Base-by-base conservation (phyloP, 2,888 invertebrate genomes). In the Drosophila meridionalis region DNA sequence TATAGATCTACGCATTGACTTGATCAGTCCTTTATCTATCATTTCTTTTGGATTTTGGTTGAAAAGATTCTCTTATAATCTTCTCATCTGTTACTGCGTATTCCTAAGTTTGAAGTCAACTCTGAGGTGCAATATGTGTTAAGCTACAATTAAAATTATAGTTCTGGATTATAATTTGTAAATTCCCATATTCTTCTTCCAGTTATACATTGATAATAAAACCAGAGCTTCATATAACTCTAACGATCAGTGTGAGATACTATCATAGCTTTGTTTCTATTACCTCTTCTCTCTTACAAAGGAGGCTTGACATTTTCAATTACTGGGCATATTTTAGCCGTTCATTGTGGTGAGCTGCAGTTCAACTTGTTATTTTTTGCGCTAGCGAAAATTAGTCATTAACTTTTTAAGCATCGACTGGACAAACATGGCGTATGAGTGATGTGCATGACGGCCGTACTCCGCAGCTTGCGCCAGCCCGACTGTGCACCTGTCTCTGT, bases 361-460 rank as follows among this genome's bases (percentile, higher is more conserved):
- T 61, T 20, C 55, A 48, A 53, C 42, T 62, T 57, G 53, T 57
- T 78, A 73, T 73, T 76, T 82, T 78, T 52, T 68, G 69, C 40
- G 75, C 78, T 74, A 73, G 78, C 83, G 81, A 87, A 87, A 87
- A 87, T 87, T 87, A 87, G 87, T 87, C 87, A 87, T 87, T 87
- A 87, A 87, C 87, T 87, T 87, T 87, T 87, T 87, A 88, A 87
- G 87, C 86, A 85, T 85, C 80, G 87, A 82, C 85, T 81, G 87
- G 87, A 78, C 87, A 86, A 84, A 88, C 87, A 86, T 88, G 86
- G 86, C 86, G 87, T 86, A 88, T 88, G 87, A 86, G 86, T 87
- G 88, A 86, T 87, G 85, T 76, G 74, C 79, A 78, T 83, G 80
- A 71, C 80, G 72, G 73, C 66, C 70, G 47, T 68, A 72, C 69